Percentiles rank a stretch among this genome's conserved stretches.
phyloP scores from a whole-genome alignment of 2,797 vertebrate species.

The Thripadectes ignobilis region DNA sequence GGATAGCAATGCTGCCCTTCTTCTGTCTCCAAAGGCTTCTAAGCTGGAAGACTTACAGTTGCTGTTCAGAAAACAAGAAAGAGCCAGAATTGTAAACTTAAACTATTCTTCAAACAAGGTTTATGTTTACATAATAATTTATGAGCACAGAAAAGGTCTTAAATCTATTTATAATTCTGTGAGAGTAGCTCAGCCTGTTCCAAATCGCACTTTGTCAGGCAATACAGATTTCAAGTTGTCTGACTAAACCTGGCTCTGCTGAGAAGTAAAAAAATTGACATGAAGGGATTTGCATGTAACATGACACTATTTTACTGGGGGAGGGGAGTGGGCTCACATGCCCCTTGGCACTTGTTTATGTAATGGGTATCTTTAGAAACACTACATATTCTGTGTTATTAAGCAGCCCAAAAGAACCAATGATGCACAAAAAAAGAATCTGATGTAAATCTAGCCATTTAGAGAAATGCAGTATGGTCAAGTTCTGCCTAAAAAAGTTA shows the following conservation, averaged over 20 bases:
- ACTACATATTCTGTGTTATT: not conserved
- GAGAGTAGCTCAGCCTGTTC: not conserved
- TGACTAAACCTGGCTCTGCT: not conserved
- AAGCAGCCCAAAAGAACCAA: not conserved
- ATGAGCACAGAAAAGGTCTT: not conserved
- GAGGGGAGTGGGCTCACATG: accelerated
- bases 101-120: not conserved
- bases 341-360: not conserved
- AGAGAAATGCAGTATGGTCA: accelerated
- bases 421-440: not conserved
- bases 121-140: not conserved
- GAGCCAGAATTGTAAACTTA: not conserved
- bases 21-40: not conserved
- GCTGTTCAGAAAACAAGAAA: not conserved
- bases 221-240: not conserved
- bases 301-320: not conserved
- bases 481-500: not conserved
- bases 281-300: not conserved
- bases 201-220: not conserved
- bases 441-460: not conserved
- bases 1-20: not conserved
- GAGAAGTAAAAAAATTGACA: not conserved
- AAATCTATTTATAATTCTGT: not conserved
- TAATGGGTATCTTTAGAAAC: not conserved
- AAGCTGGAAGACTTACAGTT: not conserved